These are phyloP conservation scores for Phalacrocorax carbo DNA, from an alignment of 2,113 vertebrate genomes.

Conservation along the genomic window DNA sequence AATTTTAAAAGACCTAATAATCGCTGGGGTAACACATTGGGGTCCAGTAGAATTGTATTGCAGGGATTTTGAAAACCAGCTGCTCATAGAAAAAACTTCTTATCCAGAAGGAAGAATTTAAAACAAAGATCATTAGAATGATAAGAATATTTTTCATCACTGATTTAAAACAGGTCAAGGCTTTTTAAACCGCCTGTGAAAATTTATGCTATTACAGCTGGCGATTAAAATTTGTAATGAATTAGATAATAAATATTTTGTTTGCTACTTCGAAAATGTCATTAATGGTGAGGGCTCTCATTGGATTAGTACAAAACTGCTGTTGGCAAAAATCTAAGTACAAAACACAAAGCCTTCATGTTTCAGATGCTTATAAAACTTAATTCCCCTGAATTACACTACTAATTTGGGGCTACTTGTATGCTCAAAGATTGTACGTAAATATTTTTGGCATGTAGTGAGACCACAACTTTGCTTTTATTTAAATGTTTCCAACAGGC, in stretches of 20 bases:
- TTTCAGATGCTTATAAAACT: slow-evolving; percentile 54
- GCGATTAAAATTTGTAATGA: background rate
- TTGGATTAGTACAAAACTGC: background rate
- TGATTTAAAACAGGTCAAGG: slow-evolving; percentile 2
- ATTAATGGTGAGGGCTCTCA: background rate
- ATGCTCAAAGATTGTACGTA: background rate
- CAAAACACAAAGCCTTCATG: background rate
- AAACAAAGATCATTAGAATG: background rate
- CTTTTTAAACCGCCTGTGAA: background rate
- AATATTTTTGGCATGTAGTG: background rate
- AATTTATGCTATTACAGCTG: background rate
- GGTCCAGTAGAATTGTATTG: background rate
- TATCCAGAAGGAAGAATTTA: background rate
- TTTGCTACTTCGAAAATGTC: background rate
- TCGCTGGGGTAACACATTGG: background rate
- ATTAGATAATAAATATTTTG: slow-evolving; percentile 34
- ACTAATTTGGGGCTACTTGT: background rate
- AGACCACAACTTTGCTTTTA: background rate
- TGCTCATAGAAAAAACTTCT: background rate
- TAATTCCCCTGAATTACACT: background rate
- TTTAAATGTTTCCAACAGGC: background rate
- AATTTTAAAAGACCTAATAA: background rate
- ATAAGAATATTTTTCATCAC: background rate
- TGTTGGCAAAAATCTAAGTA: slow-evolving; percentile 7
- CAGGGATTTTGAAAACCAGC: background rate